phyloP scores from a whole-genome alignment of 2,888 invertebrate species.

The Trachelus troglodyta region DNA sequence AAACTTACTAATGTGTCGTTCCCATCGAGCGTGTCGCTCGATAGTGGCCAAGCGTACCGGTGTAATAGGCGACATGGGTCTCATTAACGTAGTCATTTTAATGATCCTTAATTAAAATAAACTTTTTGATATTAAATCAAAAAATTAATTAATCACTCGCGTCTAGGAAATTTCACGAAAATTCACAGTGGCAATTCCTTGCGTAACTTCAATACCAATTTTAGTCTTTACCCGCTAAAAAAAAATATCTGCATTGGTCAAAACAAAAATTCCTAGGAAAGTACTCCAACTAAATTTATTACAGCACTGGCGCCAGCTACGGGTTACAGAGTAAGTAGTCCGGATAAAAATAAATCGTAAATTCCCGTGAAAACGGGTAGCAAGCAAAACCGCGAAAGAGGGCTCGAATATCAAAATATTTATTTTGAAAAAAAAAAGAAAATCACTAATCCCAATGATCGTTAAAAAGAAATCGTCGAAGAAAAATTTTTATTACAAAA shows the following conservation, averaged over 20 bases:
- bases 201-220: background rate
- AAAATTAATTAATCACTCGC: background rate
- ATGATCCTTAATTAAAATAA: background rate
- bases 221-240: background rate
- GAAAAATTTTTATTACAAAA: background rate
- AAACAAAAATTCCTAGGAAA: background rate
- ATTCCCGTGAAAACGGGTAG: background rate
- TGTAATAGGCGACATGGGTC: conserved; percentile 47
- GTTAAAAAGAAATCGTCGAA: background rate
- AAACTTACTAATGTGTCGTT: conserved; percentile 57
- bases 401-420: background rate
- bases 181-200: background rate
- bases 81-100: conserved; percentile 46
- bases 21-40: conserved; percentile 55
- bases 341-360: background rate
- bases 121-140: background rate
- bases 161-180: background rate
- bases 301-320: background rate
- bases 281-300: background rate
- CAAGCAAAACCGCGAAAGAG: background rate
- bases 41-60: conserved; percentile 53
- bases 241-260: background rate
- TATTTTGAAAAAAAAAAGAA: background rate
- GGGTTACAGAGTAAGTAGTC: background rate
- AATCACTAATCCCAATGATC: background rate